Base-by-base conservation (phyloP, 2,888 invertebrate genomes). In the Palloptera scutellata region DNA sequence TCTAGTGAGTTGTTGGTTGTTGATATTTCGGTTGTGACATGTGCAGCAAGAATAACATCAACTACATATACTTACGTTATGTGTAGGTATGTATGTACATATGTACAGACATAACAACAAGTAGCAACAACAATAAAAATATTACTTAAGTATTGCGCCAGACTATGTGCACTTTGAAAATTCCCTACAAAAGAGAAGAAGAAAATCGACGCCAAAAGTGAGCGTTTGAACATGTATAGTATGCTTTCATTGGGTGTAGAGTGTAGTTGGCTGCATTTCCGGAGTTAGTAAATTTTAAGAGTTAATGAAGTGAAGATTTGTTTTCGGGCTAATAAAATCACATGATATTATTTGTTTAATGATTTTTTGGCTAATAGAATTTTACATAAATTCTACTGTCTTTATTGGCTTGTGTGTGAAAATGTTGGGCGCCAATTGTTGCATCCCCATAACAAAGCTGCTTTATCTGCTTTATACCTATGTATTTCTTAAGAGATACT, bases 131-230 rank as follows among this genome's bases (percentile, higher is more conserved):
- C 48, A 48, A n/a, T 12, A 48, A 48, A 8, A 12, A 48, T 19
- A 41, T 30, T 41, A 15, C 76, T 79, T 81, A 77, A 79, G 80
- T 78, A 81, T 76, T 76, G 80, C 79, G 80, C 78, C 79, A 81
- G 80, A 80, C 80, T 75, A 76, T 70, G 66, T 19, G 68, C 58
- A 55, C 66, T 66, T 68, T 67, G 68, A 72, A 61, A 30, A 30
- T 30, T 30, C 30, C 30, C 30, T 30, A 30, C 30, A 30, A 19
- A 57, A 60, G 64, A 69, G 61, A 65, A 70, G 66, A 55, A 64
- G 68, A 70, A 52, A 72, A 66, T 41, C 66, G 68, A 67, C 70
- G 66, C 70, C 69, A 52, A 41, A 66, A 66, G 66, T 68, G 61
- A 57, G 53, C 57, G 57, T 69, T 52, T 69, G 48, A 12, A 48